Conservation (phyloP, 2,888 invertebrate species). For the Conchocele bisecta region DNA sequence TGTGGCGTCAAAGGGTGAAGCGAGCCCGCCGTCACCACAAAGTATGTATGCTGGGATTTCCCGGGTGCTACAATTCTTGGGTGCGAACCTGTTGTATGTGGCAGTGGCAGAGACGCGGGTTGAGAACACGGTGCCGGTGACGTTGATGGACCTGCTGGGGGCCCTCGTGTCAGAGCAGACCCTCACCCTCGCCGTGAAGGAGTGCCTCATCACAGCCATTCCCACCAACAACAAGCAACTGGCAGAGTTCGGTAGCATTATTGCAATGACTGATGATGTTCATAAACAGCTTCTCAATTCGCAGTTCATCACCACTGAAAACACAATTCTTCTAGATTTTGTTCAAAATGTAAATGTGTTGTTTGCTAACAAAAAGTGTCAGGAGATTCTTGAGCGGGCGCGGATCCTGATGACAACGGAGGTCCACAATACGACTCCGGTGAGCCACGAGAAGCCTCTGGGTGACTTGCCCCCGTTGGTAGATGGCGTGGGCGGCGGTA, state of each 20-base stretch:
- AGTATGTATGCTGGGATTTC: slow-evolving; percentile 72
- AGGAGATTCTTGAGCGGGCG: slow-evolving; percentile 88
- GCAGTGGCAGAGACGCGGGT: slow-evolving; percentile 73
- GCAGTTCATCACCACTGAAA: slow-evolving; percentile 67
- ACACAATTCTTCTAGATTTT: slow-evolving; percentile 87
- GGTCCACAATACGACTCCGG: slow-evolving; percentile 87
- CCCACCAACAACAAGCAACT: slow-evolving; percentile 90
- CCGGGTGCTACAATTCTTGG: slow-evolving; percentile 86
- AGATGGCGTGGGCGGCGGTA: slow-evolving; percentile 64
- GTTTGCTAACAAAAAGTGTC: slow-evolving; percentile 90
- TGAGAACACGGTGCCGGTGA: slow-evolving; percentile 55
- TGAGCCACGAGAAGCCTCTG: slow-evolving; percentile 67
- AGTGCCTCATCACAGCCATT: slow-evolving; percentile 90
- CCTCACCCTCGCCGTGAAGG: slow-evolving; percentile 87
- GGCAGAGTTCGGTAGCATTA: slow-evolving; percentile 87
- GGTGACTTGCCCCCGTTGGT: slow-evolving; percentile 68
- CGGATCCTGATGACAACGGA: slow-evolving; percentile 90
- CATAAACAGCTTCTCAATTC: slow-evolving; percentile 86
- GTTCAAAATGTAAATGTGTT: slow-evolving; percentile 89
- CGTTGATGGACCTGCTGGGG: slow-evolving; percentile 84
- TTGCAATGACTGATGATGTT: slow-evolving; percentile 87
- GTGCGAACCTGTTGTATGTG: slow-evolving; percentile 85
- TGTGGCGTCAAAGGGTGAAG: slow-evolving; percentile 24
- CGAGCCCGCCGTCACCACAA: slow-evolving; percentile 37
- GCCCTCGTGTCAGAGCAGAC: slow-evolving; percentile 85